Percentiles rank a stretch among this genome's conserved stretches.
Conservation (phyloP, 2,113 vertebrate species). For the Prunella fulvescens region DNA sequence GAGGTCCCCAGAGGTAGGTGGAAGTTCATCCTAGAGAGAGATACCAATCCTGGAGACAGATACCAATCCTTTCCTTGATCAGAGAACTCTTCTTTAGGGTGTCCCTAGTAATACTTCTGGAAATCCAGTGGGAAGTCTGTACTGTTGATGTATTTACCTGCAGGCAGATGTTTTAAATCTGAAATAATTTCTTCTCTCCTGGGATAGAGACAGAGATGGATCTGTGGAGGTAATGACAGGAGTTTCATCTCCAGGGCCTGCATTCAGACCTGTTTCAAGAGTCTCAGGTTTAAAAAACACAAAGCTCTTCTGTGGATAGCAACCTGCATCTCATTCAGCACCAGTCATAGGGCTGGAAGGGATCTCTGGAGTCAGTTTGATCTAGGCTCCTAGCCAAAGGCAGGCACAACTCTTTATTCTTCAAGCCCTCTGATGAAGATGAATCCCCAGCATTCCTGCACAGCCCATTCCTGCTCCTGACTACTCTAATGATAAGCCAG, state of each 20-base stretch:
- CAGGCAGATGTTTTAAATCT: neutral
- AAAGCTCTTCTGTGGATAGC: neutral
- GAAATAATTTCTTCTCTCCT: neutral
- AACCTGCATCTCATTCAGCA: constrained; percentile 8
- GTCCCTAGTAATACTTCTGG: neutral
- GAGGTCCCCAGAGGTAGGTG: constrained; percentile 81
- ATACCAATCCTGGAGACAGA: neutral
- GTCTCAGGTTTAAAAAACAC: neutral
- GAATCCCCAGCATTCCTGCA: neutral
- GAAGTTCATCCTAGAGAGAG: neutral
- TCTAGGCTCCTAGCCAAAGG: constrained; percentile 37
- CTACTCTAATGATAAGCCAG: constrained; percentile 5
- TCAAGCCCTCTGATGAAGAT: neutral
- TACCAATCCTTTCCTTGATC: neutral
- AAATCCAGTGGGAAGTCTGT: neutral
- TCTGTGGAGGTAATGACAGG: neutral
- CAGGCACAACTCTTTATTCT: constrained; percentile 38
- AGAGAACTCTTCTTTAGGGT: neutral
- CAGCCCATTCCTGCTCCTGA: neutral
- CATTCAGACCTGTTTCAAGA: constrained; percentile 1
- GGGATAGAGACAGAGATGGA: neutral
- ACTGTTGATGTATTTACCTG: neutral
- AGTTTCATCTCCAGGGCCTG: neutral
- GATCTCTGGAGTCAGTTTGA: constrained; percentile 37
- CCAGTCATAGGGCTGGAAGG: constrained; percentile 44